Base-by-base conservation (phyloP, 35 echinoderm and acorn worm genomes). In the Amphiura filiformis region DNA sequence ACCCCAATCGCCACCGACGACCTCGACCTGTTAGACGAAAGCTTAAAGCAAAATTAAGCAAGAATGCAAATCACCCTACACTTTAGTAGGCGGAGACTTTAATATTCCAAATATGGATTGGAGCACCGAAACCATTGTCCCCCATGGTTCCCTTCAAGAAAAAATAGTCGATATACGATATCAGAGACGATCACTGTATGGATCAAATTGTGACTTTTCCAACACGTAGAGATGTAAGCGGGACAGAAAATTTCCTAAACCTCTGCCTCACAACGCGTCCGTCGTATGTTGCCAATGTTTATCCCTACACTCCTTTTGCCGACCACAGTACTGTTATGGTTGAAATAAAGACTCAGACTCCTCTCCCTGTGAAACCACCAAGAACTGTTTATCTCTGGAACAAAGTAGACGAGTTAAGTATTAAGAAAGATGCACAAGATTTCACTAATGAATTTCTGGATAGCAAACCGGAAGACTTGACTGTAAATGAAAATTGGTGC, bases 371-470 rank as follows among this genome's bases (percentile, higher is more conserved):
- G 13, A 87, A 77, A 77, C 85, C 85, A 36, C 85, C 85, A 5
- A 87, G 85, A 76, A 87, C 61, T 87, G 85, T 87, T 2, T 76
- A 77, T 78, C 57, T 40, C 9, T 87, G 85, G 85, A 77, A 39
- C 34, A 76, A 87, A 76, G 30, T 78, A 34, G 64, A 87, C 41
- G 70, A 87, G 57, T 20, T 26, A 36, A 32, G 30, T 30, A 28
- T 38, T n/a, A 87, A 87, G 33, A n/a, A 87, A 0, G 70, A 37
- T 39, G 38, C 70, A 31, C 13, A 65, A 76, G 40, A 34, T 0
- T 87, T 87, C 30, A 38, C 85, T 14, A 28, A 75, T 13, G 17
- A 87, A 39, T 39, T 87, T 77, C 80, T 39, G 15, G 35, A 39
- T 11, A 82, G 17, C 26, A 38, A 40, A 82, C 36, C 80, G 0